phyloP scores from a whole-genome alignment of 2,113 vertebrate species.

The Plectropomus leopardus region DNA sequence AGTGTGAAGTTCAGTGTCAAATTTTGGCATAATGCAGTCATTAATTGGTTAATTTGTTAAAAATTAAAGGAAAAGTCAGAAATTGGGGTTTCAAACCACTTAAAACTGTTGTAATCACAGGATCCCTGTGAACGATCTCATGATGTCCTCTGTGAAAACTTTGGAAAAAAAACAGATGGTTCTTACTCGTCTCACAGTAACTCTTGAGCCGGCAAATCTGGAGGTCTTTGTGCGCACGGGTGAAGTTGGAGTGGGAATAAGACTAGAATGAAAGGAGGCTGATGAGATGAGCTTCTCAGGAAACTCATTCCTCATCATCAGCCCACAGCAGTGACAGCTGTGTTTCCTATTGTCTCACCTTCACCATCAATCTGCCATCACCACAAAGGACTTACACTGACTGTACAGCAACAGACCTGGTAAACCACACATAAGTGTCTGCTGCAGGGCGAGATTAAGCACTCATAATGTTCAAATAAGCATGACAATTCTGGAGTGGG shows the following conservation, averaged over 20 bases:
- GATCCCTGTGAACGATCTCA: no score
- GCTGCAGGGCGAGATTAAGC: not conserved
- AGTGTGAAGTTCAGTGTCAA: slow-evolving; percentile 53
- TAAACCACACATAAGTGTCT: slow-evolving; percentile 23
- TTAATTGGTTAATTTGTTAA: not conserved
- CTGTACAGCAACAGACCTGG: not conserved
- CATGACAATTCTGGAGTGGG: no score
- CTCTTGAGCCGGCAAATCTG: not conserved
- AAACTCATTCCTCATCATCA: not conserved
- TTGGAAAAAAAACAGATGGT: no score
- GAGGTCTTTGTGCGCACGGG: not conserved
- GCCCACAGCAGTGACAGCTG: slow-evolving; percentile 19
- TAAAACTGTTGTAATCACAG: no score
- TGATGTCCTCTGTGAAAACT: no score
- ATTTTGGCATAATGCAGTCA: not conserved
- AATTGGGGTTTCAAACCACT: not conserved
- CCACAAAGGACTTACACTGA: slow-evolving; percentile 1
- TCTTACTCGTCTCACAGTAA: not conserved
- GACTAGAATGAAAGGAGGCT: not conserved
- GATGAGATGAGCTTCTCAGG: not conserved
- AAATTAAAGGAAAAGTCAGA: not conserved
- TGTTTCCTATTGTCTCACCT: slow-evolving; percentile 23
- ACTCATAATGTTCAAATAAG: no score
- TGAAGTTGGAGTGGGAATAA: not conserved
- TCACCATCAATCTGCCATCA: not conserved